Base-by-base conservation (phyloP, 2,113 vertebrate species). In the Pipa parva region DNA sequence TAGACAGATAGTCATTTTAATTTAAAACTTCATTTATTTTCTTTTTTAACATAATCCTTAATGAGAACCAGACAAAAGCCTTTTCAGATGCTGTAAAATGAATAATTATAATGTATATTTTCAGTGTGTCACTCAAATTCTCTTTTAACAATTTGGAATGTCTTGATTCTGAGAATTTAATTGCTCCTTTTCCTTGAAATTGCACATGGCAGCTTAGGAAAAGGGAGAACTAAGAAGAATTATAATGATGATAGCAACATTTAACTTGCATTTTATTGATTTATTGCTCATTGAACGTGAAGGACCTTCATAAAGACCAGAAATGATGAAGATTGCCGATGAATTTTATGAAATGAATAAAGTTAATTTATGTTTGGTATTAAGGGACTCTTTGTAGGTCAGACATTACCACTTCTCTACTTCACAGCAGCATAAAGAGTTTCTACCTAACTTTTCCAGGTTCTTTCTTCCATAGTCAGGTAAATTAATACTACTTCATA, bases 171-270 rank as follows among this genome's bases (percentile, higher is more conserved):
- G 31, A 54, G 36, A 54, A 39, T 64, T 39, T 42, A 64, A 55
- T 64, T 50, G 29, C 51, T 55, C 11, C 18, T 55, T 45, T 64
- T n/a, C 26, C 52, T 52, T 37, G 52, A 52, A 63, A 63, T 63
- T 54, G 22, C 15, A 36, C 29, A 42, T 39, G 50, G 54, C 50
- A 64, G 31, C 50, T 55, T 28, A 27, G 33, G 50, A 45, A 22
- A 45, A 28, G 39, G 52, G 63, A 64, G 50, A 64, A 64, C 39
- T 55, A 7, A 13, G 51, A 55, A 55, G 63, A 64, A 42, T 55
- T 64, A 64, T 42, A n/a, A n/a, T n/a, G 51, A 54, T 64, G 63
- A 64, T 55, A 42, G 33, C 50, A 55, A 55, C 62, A 63, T 56
- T 36, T 55, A 64, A 17, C 22, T 54, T 63, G 26, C 29, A 46